Conservation (phyloP, 1,140 invertebrate genomes). For the Nasonia giraulti region DNA sequence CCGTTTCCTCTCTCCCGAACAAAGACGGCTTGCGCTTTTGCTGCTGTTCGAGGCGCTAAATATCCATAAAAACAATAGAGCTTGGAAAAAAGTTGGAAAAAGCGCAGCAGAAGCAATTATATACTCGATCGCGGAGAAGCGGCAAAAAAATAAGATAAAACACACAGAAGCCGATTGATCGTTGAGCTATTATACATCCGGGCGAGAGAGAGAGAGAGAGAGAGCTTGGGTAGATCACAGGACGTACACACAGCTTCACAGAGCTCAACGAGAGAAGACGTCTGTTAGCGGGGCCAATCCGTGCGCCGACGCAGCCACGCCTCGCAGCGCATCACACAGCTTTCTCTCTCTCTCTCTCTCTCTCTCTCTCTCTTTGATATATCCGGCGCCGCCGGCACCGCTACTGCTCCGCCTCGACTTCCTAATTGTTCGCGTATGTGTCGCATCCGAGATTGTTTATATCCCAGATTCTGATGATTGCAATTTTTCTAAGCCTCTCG, state of each 20-base stretch:
- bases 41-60: no score
- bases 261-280: slow-evolving; percentile 27
- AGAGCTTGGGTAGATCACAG: slow-evolving; percentile 6
- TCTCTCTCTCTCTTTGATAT: slow-evolving; percentile 30
- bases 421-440: background rate
- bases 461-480: no score
- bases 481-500: no score
- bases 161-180: no score
- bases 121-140: no score
- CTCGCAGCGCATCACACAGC: slow-evolving; percentile 34
- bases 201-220: background rate
- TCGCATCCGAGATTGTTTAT: background rate
- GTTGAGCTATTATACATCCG: background rate
- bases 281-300: slow-evolving; percentile 23
- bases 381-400: no score
- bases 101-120: no score
- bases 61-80: no score
- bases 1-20: background rate
- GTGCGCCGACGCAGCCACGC: slow-evolving; percentile 5
- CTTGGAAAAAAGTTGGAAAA: no score
- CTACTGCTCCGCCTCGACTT: slow-evolving; percentile 18
- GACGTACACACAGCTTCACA: background rate
- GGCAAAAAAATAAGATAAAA: no score
- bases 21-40: background rate
- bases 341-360: background rate